phyloP scores from a whole-genome alignment of 2,797 vertebrate genomes.

The Enteromius mattozi region DNA sequence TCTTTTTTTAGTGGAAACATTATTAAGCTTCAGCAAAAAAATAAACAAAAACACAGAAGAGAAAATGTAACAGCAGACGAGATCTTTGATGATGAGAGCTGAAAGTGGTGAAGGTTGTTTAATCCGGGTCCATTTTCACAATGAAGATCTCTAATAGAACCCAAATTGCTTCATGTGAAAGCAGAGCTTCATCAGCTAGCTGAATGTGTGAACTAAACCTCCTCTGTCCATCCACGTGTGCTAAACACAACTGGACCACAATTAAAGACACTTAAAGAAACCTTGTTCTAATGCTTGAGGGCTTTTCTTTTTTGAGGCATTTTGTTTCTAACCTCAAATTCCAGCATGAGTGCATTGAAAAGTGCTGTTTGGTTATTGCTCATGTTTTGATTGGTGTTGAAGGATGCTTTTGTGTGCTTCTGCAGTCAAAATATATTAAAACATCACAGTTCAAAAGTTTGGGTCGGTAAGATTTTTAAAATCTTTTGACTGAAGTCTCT shows the following conservation, averaged over 20 bases:
- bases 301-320: neutral
- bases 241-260: neutral
- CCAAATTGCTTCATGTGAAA: conserved; percentile 23
- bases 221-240: neutral
- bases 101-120: conserved; percentile 22
- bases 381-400: neutral
- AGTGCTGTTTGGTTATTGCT: neutral
- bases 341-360: neutral
- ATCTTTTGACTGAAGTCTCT: neutral
- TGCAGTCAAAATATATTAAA: neutral
- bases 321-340: neutral
- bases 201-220: conserved; percentile 42
- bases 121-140: conserved; percentile 47
- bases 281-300: neutral
- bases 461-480: neutral
- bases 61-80: conserved; percentile 33
- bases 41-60: neutral
- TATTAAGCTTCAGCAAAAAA: neutral
- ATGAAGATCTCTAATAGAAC: conserved; percentile 20
- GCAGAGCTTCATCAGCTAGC: conserved; percentile 2
- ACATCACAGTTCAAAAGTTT: neutral
- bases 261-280: neutral
- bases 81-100: conserved; percentile 32
- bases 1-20: neutral
- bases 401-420: neutral